phyloP scores from a whole-genome alignment of 2,888 invertebrate genomes.

The Acleris emargana region DNA sequence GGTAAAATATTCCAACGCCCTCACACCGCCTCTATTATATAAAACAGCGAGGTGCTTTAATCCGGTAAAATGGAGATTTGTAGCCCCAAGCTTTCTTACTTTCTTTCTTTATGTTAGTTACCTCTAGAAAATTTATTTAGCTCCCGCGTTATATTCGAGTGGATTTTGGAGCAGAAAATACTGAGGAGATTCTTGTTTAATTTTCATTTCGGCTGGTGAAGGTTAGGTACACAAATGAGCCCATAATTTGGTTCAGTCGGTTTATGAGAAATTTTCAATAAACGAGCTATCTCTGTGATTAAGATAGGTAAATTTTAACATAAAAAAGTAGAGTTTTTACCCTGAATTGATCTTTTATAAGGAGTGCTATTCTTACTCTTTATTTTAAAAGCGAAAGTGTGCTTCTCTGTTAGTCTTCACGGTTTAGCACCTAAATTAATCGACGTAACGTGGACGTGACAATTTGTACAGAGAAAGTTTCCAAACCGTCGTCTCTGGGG shows the following conservation, averaged over 20 bases:
- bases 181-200: conserved; percentile 44
- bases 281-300: neutral
- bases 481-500: too few relatives aligned
- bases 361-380: too few relatives aligned
- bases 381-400: too few relatives aligned
- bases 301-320: too few relatives aligned
- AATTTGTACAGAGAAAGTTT: too few relatives aligned
- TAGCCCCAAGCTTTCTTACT: conserved; percentile 57
- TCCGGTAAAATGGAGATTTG: conserved; percentile 72
- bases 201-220: conserved; percentile 43
- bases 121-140: conserved; percentile 59
- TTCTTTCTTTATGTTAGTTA: conserved; percentile 64
- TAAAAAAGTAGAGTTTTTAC: too few relatives aligned
- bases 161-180: conserved; percentile 33
- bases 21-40: conserved; percentile 59
- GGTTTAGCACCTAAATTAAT: too few relatives aligned
- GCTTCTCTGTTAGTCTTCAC: too few relatives aligned
- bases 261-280: conserved; percentile 15
- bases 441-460: too few relatives aligned
- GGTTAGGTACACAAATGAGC: conserved; percentile 36
- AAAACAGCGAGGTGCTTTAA: conserved; percentile 68
- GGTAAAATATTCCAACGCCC: conserved; percentile 59
- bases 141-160: conserved; percentile 37
- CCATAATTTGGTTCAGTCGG: conserved; percentile 18
- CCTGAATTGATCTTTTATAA: too few relatives aligned